Conservation (phyloP, 2,113 vertebrate genomes). For the Salminus brasiliensis region DNA sequence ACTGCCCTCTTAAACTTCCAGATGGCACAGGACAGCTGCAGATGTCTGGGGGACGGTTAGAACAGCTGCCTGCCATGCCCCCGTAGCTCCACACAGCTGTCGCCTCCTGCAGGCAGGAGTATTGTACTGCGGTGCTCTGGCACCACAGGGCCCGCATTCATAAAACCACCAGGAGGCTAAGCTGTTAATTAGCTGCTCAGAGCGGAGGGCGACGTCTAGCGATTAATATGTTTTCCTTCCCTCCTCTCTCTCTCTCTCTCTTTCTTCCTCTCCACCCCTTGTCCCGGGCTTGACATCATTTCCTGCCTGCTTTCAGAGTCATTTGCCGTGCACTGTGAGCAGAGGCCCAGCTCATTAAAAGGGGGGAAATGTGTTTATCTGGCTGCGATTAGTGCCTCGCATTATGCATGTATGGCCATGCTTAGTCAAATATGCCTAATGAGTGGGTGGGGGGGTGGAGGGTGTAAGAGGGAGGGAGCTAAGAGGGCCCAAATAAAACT, state of each 20-base stretch:
- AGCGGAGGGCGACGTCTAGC: conserved; percentile 73
- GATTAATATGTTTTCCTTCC: conserved; percentile 67
- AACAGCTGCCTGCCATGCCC: conserved; percentile 64
- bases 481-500: conserved; percentile 71
- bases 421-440: conserved; percentile 77
- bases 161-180: conserved; percentile 81
- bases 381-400: conserved; percentile 67
- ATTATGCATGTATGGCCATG: conserved; percentile 76
- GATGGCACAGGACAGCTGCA: conserved; percentile 67
- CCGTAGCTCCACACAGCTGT: conserved; percentile 64
- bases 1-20: conserved; percentile 69
- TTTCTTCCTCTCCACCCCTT: conserved; percentile 37
- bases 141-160: conserved; percentile 71
- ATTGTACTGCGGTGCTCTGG: conserved; percentile 69
- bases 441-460: too few relatives aligned
- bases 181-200: conserved; percentile 79
- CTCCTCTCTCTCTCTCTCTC: conserved; percentile 42
- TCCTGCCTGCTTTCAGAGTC: conserved; percentile 68
- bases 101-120: conserved; percentile 76
- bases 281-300: conserved; percentile 68
- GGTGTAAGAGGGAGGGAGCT: conserved; percentile 46
- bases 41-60: conserved; percentile 69
- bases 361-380: conserved; percentile 66
- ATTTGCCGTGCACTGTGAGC: conserved; percentile 62
- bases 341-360: conserved; percentile 68